phyloP scores from a whole-genome alignment of 2,888 invertebrate genomes.

The Melinopterus prodromus region DNA sequence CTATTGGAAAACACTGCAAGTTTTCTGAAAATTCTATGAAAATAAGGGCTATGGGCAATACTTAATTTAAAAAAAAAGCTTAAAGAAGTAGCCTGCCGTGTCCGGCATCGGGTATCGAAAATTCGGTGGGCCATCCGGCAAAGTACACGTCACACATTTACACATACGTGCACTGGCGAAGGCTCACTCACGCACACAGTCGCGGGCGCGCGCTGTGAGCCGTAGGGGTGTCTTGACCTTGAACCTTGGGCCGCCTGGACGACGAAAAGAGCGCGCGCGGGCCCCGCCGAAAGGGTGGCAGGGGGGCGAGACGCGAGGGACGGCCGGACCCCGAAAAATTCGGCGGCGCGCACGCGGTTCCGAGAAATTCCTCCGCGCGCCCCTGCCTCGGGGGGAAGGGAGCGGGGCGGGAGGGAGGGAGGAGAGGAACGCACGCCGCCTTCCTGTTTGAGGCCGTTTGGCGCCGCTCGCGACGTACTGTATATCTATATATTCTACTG shows the following conservation, averaged over 20 bases:
- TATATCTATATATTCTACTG: constrained; percentile 6
- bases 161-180: constrained; percentile 7
- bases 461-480: constrained; percentile 7
- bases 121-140: neutral
- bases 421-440: neutral
- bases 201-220: constrained; percentile 38
- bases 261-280: constrained; percentile 20
- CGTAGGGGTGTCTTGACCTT: constrained; percentile 58
- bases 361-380: constrained; percentile 23
- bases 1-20: no score
- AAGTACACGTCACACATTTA: neutral
- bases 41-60: no score
- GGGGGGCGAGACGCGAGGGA: neutral
- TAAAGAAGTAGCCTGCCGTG: neutral
- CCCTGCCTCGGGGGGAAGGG: constrained; percentile 11
- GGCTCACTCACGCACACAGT: constrained; percentile 7
- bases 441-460: constrained; percentile 17
- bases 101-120: neutral
- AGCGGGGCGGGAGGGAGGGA: neutral
- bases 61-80: neutral
- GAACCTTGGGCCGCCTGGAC: constrained; percentile 45
- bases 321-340: constrained; percentile 18
- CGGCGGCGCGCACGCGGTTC: constrained; percentile 15
- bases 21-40: no score
- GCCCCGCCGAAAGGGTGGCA: constrained; percentile 8